Evolutionary conservation across 2,113 vertebrate species (phyloP).

Genomic region (Alaudala cheleensis): DNA sequence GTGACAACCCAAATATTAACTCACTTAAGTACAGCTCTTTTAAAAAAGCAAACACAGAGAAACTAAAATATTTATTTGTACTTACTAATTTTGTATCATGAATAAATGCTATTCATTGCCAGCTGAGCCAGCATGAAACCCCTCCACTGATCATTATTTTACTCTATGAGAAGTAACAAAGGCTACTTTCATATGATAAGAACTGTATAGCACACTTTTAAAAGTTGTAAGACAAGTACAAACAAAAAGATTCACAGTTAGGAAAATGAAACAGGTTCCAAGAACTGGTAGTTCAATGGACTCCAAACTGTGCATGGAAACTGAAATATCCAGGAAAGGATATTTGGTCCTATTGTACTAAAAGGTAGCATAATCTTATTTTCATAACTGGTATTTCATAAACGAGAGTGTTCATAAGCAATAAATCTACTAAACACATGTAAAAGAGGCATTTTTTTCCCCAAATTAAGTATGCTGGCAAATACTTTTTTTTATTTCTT

Average conservation of each 20-base stretch:
- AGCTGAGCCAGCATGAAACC: neutral
- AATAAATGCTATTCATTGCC: neutral
- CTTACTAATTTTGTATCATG: neutral
- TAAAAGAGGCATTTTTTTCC: neutral
- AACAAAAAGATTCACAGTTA: neutral
- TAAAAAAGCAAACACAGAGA: neutral
- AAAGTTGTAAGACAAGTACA: neutral
- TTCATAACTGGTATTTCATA: neutral
- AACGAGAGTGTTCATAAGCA: neutral
- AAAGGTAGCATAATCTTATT: neutral
- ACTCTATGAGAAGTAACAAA: neutral
- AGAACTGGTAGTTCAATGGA: neutral
- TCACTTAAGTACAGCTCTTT: neutral
- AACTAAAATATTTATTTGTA: constrained; percentile 26
- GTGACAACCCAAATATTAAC: neutral
- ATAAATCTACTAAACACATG: neutral
- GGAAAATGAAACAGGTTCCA: neutral
- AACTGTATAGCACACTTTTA: neutral
- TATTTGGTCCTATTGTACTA: neutral
- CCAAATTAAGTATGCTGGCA: neutral
- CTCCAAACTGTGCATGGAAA: neutral
- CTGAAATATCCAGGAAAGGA: neutral
- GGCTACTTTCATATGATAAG: neutral
- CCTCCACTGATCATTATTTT: neutral
- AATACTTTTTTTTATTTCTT: neutral